Evolutionary conservation across 2,797 vertebrate genomes (phyloP).

Genomic region (Helicolenus hilgendorfi): DNA sequence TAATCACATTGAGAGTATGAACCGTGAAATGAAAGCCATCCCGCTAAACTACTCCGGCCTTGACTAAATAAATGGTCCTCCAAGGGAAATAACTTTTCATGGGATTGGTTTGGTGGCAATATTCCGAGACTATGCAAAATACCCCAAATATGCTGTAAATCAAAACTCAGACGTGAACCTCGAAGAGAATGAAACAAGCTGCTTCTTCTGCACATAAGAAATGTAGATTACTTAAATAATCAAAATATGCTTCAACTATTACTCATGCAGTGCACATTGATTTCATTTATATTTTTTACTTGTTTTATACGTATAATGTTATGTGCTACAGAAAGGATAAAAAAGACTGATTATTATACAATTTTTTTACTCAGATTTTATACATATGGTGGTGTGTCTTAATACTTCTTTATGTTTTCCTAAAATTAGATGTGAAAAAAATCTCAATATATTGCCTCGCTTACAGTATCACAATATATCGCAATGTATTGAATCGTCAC

Average conservation of each 20-base stretch:
- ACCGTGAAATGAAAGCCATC: slow-evolving; percentile 92
- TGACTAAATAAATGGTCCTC: slow-evolving; percentile 88
- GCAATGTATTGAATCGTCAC: too few species aligned
- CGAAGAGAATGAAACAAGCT: slow-evolving; percentile 31
- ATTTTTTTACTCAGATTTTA: too few species aligned
- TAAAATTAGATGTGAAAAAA: too few species aligned
- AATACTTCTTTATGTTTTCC: too few species aligned
- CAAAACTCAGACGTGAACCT: slow-evolving; percentile 61
- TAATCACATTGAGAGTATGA: slow-evolving; percentile 91
- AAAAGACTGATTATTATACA: too few species aligned
- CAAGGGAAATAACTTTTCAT: slow-evolving; percentile 84
- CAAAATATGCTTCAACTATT: not conserved
- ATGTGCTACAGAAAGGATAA: not conserved
- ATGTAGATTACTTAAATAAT: slow-evolving; percentile 14
- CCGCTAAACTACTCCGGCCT: slow-evolving; percentile 84
- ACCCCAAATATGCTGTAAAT: slow-evolving; percentile 74
- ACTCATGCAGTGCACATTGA: not conserved
- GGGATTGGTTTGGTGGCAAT: slow-evolving; percentile 81
- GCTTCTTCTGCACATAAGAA: slow-evolving; percentile 17
- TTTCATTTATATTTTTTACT: not conserved
- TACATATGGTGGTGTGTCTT: too few species aligned
- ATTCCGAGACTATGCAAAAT: slow-evolving; percentile 78
- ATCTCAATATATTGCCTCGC: too few species aligned
- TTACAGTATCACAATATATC: too few species aligned
- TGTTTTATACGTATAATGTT: not conserved